Evolutionary conservation across 2,888 invertebrate species (phyloP).

Genomic region (Melieria crassipennis): DNA sequence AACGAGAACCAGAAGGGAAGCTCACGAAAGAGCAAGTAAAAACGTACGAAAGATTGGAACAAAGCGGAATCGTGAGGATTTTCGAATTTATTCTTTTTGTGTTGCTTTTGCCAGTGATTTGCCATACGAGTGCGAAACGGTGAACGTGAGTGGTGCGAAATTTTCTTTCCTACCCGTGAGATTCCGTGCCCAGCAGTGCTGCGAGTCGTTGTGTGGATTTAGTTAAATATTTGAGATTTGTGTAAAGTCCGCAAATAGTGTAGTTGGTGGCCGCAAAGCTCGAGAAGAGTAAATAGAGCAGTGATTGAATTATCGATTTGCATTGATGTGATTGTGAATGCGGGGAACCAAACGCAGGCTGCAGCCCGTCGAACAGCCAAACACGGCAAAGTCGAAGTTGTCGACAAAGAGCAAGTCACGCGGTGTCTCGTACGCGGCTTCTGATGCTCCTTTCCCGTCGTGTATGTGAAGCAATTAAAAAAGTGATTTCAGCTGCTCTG

Average conservation of each 20-base stretch:
- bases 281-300: background rate
- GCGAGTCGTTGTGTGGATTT: background rate
- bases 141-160: constrained; percentile 20
- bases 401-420: constrained; percentile 17
- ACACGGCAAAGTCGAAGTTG: background rate
- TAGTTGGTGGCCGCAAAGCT: background rate
- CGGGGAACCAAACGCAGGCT: background rate
- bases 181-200: background rate
- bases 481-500: background rate
- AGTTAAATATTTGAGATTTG: background rate
- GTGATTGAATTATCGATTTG: background rate
- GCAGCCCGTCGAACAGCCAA: too few relatives aligned
- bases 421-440: constrained; percentile 4
- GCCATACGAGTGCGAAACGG: constrained; percentile 40
- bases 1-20: constrained; percentile 30
- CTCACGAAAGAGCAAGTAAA: constrained; percentile 21
- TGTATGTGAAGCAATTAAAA: background rate
- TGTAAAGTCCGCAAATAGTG: constrained; percentile 1
- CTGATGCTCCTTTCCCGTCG: too few relatives aligned
- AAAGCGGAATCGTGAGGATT: constrained; percentile 20
- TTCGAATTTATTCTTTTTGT: constrained; percentile 37
- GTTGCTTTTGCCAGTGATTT: constrained; percentile 33
- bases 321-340: background rate
- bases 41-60: constrained; percentile 1
- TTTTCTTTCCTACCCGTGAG: constrained; percentile 1